Conservation (phyloP, 92 coral and sea anemone species). For the Porites lobata region DNA sequence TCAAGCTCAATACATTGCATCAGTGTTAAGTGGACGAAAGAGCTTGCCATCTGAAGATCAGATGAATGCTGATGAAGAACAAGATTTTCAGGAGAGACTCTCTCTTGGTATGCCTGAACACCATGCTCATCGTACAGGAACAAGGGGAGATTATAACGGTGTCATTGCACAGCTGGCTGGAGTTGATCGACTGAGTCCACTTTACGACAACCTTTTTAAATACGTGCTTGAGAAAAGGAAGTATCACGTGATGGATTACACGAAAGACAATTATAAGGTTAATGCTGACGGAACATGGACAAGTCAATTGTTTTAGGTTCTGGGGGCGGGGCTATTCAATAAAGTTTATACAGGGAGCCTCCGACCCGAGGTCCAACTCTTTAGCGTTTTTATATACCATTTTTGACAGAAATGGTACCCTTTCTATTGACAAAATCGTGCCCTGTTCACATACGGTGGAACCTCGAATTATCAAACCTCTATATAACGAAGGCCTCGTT, state of each 20-base stretch:
- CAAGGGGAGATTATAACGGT: slow-evolving; percentile 67
- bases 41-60: slow-evolving; percentile 68
- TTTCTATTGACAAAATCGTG: no score
- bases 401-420: no score
- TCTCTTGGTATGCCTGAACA: slow-evolving; percentile 53
- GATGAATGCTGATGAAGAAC: slow-evolving; percentile 76
- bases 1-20: slow-evolving; percentile 69
- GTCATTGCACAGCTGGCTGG: slow-evolving; percentile 76
- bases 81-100: slow-evolving; percentile 66
- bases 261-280: slow-evolving; percentile 36
- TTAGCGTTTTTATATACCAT: no score
- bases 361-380: no score
- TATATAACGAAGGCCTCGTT: no score
- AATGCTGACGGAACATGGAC: slow-evolving; percentile 40
- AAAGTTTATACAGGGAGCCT: no score
- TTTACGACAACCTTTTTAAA: slow-evolving; percentile 58
- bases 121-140: slow-evolving; percentile 76
- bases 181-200: slow-evolving; percentile 39
- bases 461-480: no score
- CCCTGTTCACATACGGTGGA: no score
- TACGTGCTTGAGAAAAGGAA: slow-evolving; percentile 14
- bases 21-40: slow-evolving; percentile 68
- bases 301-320: no score
- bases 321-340: no score
- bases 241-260: slow-evolving; percentile 49